Conservation (phyloP, 1,140 invertebrate genomes). For the Drosophila mauritiana region DNA sequence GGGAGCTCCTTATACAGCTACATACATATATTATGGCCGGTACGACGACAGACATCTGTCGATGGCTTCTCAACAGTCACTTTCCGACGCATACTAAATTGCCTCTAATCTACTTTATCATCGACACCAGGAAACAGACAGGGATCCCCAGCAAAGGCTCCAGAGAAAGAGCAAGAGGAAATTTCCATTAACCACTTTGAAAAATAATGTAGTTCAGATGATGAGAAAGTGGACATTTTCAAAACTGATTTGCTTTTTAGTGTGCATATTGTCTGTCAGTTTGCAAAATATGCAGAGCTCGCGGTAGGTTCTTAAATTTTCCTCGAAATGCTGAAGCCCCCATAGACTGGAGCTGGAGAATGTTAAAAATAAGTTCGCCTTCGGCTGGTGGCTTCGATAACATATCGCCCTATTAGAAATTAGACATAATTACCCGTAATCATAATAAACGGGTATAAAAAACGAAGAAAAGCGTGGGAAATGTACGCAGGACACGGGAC, state of each 20-base stretch:
- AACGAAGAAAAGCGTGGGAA: conserved; percentile 14
- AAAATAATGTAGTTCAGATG: neutral
- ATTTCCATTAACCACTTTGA: neutral
- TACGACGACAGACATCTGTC: conserved; percentile 30
- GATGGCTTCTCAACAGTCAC: conserved; percentile 43
- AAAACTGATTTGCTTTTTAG: too few relatives aligned
- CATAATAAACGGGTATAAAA: conserved; percentile 46
- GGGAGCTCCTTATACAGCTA: neutral
- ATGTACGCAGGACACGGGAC: conserved; percentile 6
- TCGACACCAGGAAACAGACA: conserved; percentile 24
- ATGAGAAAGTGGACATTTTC: neutral
- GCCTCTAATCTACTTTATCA: conserved; percentile 42
- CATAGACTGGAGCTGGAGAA: too few relatives aligned
- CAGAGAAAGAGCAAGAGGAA: neutral
- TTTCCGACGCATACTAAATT: conserved; percentile 36
- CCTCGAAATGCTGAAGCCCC: too few relatives aligned
- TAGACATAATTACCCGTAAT: conserved; percentile 44
- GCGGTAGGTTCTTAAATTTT: too few relatives aligned
- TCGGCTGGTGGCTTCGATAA: neutral
- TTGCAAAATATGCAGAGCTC: too few relatives aligned
- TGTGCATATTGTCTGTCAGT: too few relatives aligned
- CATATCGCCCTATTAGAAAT: conserved; percentile 12
- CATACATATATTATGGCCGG: neutral
- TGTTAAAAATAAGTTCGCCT: too few relatives aligned
- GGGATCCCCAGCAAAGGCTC: neutral